phyloP scores from a whole-genome alignment of 2,113 vertebrate genomes.

The Nannospalax galili region DNA sequence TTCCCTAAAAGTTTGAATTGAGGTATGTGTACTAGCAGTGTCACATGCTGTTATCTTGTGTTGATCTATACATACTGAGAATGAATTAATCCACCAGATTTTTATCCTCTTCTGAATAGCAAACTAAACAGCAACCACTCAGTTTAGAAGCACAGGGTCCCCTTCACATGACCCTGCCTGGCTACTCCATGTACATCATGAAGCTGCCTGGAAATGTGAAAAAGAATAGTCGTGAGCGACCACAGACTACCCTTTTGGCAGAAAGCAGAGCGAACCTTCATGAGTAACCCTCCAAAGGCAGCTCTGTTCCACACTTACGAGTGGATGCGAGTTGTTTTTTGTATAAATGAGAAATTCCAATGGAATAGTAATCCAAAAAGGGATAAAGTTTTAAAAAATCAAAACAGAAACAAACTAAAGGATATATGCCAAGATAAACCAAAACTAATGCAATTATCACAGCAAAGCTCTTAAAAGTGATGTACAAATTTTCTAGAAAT shows the following conservation, averaged over 20 bases:
- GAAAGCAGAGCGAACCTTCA: slow-evolving; percentile 86
- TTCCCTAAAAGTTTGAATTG: slow-evolving; percentile 97
- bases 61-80: slow-evolving; percentile 97
- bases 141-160: slow-evolving; percentile 88
- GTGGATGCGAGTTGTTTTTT: slow-evolving; percentile 93
- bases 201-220: slow-evolving; percentile 90
- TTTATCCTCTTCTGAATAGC: slow-evolving; percentile 91
- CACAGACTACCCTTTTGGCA: slow-evolving; percentile 86
- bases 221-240: slow-evolving; percentile 83
- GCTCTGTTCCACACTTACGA: slow-evolving; percentile 94
- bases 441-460: slow-evolving; percentile 80
- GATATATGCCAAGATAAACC: slow-evolving; percentile 86
- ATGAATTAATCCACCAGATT: slow-evolving; percentile 95
- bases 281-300: slow-evolving; percentile 89
- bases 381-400: background rate
- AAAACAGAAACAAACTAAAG: slow-evolving; percentile 72
- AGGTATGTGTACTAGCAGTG: slow-evolving; percentile 97
- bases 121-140: slow-evolving; percentile 91
- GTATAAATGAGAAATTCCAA: slow-evolving; percentile 88
- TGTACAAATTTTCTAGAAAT: slow-evolving; percentile 86
- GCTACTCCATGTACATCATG: slow-evolving; percentile 89
- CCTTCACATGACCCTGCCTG: slow-evolving; percentile 90
- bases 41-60: slow-evolving; percentile 98
- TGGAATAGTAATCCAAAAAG: slow-evolving; percentile 85
- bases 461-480: slow-evolving; percentile 88